phyloP scores from a whole-genome alignment of 2,888 invertebrate species.

The Tachina lurida region DNA sequence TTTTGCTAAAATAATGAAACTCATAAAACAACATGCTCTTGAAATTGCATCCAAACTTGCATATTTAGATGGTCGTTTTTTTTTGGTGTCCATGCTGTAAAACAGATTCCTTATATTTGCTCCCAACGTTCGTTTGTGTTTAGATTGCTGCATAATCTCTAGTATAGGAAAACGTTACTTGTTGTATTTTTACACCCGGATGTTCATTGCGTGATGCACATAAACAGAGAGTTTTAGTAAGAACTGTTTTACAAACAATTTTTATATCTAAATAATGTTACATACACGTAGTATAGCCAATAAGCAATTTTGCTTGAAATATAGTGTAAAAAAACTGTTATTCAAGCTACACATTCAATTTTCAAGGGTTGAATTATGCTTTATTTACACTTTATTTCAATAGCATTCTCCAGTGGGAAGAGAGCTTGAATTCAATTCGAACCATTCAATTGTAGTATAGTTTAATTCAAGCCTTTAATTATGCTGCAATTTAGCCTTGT shows the following conservation, averaged over 20 bases:
- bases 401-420: too few relatives aligned
- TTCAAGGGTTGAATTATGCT: too few relatives aligned
- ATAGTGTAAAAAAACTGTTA: too few relatives aligned
- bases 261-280: too few relatives aligned
- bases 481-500: too few relatives aligned
- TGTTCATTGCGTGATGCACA: not conserved
- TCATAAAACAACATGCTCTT: slow-evolving; percentile 8
- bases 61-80: not conserved
- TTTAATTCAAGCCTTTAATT: too few relatives aligned
- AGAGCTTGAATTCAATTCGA: too few relatives aligned
- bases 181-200: not conserved
- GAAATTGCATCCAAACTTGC: slow-evolving; percentile 21
- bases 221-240: not conserved
- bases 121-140: slow-evolving; percentile 16
- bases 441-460: too few relatives aligned
- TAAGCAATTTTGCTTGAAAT: too few relatives aligned
- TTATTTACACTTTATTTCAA: too few relatives aligned
- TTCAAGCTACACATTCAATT: too few relatives aligned
- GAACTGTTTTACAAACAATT: not conserved
- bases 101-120: slow-evolving; percentile 9
- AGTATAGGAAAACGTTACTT: slow-evolving; percentile 1
- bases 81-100: not conserved
- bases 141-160: slow-evolving; percentile 22
- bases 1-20: not conserved
- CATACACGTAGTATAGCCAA: too few relatives aligned